Evolutionary conservation across 2,113 vertebrate genomes (phyloP), one percentile per base, ranked within the genome.

Genomic region (Tetraodon nigroviridis): DNA sequence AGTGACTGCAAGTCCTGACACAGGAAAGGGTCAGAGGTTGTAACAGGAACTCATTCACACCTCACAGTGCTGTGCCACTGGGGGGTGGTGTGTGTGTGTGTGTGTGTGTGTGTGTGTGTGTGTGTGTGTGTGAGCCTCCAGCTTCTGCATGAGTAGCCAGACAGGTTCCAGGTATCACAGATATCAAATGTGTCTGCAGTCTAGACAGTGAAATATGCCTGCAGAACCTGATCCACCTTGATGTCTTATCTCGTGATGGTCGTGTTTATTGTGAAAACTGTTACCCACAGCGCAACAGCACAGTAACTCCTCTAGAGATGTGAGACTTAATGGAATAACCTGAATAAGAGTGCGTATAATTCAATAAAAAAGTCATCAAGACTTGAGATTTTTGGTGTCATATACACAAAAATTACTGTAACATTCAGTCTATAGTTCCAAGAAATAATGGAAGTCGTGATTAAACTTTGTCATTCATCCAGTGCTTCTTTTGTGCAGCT

Each of bases 11-110:
- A 61, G 73, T 73, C 73, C 67, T 56, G 71, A 79, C 64, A 84
- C 80, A 85, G 77, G 80, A 82, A 80, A 12, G 71, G 84, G 83
- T 85, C 83, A 84, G 27, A 52, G 82, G 84, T 84, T 71, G 0
- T n/a, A 84, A 68, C 76, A 76, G 73, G 79, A 66, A 71, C 73
- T 78, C 82, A 78, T 86, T 88, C 77, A 86, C 84, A 87, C 83
- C 76, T 85, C 82, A 55, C 55, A 48, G 67, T 6, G 5, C 58
- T 41, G 55, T 66, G 2, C 67, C 42, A 49, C 54, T n/a, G 22
- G 69, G 69, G 69, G 47, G 58, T 37, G 56, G 58, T 51, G 55
- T 27, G 24, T 27, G 24, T 27, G 24, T 24, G 22, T 24, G 22
- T 24, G 22, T 24, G 22, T 24, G 22, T 24, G 22, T 24, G 22